Percentiles rank a stretch among this genome's conserved stretches.
These are phyloP conservation scores for Cataglyphis rosenhaueri DNA, from an alignment of 2,888 invertebrate genomes.

Conservation along the genomic window DNA sequence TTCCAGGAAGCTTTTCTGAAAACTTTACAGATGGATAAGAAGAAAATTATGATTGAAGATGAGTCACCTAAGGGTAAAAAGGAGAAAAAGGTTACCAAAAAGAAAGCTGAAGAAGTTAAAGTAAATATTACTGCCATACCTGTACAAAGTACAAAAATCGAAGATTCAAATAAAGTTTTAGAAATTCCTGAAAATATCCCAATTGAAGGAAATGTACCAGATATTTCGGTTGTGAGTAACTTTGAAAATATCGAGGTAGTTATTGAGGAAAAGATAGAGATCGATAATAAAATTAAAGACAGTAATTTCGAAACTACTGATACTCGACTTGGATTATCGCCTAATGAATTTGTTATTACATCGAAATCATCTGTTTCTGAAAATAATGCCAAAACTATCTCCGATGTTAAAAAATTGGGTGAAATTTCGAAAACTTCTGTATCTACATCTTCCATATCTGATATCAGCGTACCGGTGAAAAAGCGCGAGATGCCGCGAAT, in stretches of 20 bases:
- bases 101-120: constrained; percentile 65
- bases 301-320: constrained; percentile 47
- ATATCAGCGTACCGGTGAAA: constrained; percentile 80
- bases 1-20: constrained; percentile 81
- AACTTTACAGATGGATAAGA: constrained; percentile 79
- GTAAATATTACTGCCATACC: background rate
- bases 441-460: constrained; percentile 62
- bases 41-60: constrained; percentile 64
- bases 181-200: constrained; percentile 53
- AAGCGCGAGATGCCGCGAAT: constrained; percentile 84
- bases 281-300: constrained; percentile 64
- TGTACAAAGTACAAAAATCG: constrained; percentile 41
- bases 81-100: constrained; percentile 64
- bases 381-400: constrained; percentile 66
- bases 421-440: constrained; percentile 72
- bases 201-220: constrained; percentile 61
- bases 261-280: constrained; percentile 71
- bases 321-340: constrained; percentile 43
- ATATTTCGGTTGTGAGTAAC: constrained; percentile 68
- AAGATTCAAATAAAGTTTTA: constrained; percentile 32
- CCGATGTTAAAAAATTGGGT: constrained; percentile 74
- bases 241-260: constrained; percentile 75
- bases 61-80: constrained; percentile 70
- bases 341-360: constrained; percentile 48
- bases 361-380: constrained; percentile 58